Evolutionary conservation across 2,113 vertebrate genomes (phyloP).

Genomic region (Melanerpes formicivorus): DNA sequence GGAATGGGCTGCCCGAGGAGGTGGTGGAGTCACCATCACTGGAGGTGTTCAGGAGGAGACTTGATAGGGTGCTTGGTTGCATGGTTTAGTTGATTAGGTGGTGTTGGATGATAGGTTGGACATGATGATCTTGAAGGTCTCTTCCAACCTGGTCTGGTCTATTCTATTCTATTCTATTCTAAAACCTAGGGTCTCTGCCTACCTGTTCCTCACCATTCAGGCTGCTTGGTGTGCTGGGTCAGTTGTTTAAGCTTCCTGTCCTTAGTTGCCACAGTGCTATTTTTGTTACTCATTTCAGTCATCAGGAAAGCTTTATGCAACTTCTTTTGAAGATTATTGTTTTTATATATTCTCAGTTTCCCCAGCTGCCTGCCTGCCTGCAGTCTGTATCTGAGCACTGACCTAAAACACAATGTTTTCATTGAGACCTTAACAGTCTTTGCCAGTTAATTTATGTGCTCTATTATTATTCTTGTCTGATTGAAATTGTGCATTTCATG

Average conservation of each 20-base stretch:
- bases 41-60: too few species aligned
- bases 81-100: too few species aligned
- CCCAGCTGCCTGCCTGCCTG: neutral
- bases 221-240: neutral
- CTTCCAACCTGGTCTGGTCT: too few species aligned
- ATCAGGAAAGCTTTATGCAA: neutral
- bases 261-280: neutral
- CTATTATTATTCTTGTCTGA: neutral
- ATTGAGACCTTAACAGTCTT: neutral
- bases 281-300: neutral
- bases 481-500: neutral
- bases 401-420: neutral
- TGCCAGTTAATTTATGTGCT: neutral
- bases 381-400: neutral
- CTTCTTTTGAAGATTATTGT: neutral
- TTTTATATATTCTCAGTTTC: neutral
- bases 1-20: too few species aligned
- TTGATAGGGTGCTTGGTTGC: too few species aligned
- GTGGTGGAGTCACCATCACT: too few species aligned
- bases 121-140: too few species aligned
- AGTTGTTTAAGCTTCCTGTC: neutral
- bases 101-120: too few species aligned
- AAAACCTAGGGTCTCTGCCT: neutral
- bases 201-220: neutral
- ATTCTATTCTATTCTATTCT: neutral